Evolutionary conservation across 1,140 invertebrate genomes (phyloP), one percentile per base, ranked within the genome.

Genomic region (Drosophila albomicans): DNA sequence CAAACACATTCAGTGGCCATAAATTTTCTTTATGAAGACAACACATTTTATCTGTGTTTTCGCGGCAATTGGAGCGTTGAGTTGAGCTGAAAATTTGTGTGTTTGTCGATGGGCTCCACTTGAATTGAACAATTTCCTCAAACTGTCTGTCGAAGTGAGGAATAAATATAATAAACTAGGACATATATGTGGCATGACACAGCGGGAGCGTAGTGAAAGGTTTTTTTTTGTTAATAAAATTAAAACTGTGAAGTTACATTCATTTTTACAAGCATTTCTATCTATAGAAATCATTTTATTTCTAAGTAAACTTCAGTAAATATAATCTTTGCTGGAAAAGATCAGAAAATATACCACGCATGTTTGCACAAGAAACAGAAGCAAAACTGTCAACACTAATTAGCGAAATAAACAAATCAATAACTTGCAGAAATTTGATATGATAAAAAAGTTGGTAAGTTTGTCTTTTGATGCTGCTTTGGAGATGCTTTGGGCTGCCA

Each of bases 361-460:
- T 25, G 25, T 46, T 30, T 56, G 3, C 16, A 1, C 20, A 46
- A 43, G 1, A 67, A 76, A 77, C 82, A 89, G 85, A 58, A 89
- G 85, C 84, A 56, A 75, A 78, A 48, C 54, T 85, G 84, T 84
- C 84, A 35, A 5, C 46, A 51, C 13, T 13, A 49, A 89, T 88
- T 84, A 80, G 20, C 13, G 5, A 74, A 57, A 48, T 41, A 49
- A n/a, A 63, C 82, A 52, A 75, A 89, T 85, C 66, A 80, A 62
- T 66, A 65, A 69, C 51, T 89, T 51, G 52, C 15, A 10, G 84
- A 84, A 89, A 88, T 84, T 65, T 49, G 85, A 88, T 88, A 88
- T 63, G 30, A 67, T 64, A 49, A 59, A 61, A 41, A 41, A 38
- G 38, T 35, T 32, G 56, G 7, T 58, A 8, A 57, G 30, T 8